Base-by-base conservation (phyloP, 2,888 invertebrate genomes). In the Cosmopolites sordidus region DNA sequence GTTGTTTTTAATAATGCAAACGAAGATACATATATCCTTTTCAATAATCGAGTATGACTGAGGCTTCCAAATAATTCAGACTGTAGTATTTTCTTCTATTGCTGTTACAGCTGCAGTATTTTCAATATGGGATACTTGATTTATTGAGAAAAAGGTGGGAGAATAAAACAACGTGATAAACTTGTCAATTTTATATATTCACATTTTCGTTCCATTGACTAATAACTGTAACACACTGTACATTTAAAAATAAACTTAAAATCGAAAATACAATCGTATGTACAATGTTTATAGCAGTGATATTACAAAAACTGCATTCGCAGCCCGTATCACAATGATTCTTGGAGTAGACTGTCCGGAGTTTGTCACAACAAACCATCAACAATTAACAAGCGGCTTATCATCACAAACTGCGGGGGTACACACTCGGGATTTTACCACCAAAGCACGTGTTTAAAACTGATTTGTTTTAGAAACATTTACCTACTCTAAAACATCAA, bases 151-250 rank as follows among this genome's bases (percentile, higher is more conserved):
- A 27, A 5, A 12, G 39, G 29, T 27, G 22, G 12, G 9, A 2
- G 46, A 39, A 64, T 62, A 54, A 62, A 62, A 62, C 60, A 54
- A 54, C 56, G 54, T 56, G 16, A 41, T 44, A 64, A 74, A 73
- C 73, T 73, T 70, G 64, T 66, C 70, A 73, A 71, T 71, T 69
- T 73, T 70, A 70, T 73, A 74, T 73, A 73, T 73, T 73, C 73
- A 73, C 73, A 73, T 68, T 70, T 71, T 73, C 71, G 70, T 69
- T 72, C 72, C 73, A 73, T 70, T 72, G 69, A 73, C 73, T 74
- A 73, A 71, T 68, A 66, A 67, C 64, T 70, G 66, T 71, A 72
- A 73, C 74, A 73, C 73, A 71, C 72, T 74, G 73, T 73, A 74
- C 74, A 74, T 70, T 71, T 69, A 70, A 73, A 73, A 66, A 68